Percentiles rank a stretch among this genome's conserved stretches.
Conservation (phyloP, 2,113 vertebrate genomes). For the Xenopus borealis region DNA sequence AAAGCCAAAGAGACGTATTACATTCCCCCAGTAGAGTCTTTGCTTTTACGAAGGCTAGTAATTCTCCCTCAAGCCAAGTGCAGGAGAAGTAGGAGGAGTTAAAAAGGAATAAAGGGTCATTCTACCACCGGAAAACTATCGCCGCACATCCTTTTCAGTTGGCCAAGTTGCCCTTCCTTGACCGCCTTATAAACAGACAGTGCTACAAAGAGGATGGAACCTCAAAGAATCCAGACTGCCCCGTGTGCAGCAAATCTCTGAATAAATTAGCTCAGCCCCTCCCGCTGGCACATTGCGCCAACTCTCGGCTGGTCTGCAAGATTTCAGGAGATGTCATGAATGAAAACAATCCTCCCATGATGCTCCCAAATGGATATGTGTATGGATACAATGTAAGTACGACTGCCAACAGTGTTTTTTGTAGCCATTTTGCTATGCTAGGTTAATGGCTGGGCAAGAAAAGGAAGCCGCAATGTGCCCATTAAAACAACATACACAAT, state of each 20-base stretch:
- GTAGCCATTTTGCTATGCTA: no score
- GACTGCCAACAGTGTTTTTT: not conserved
- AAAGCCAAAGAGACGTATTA: no score
- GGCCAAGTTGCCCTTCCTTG: constrained; percentile 54
- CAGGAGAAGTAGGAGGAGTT: no score
- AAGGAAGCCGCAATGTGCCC: no score
- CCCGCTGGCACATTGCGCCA: constrained; percentile 98
- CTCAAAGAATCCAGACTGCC: constrained; percentile 97
- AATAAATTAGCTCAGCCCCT: constrained; percentile 96
- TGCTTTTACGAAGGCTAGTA: no score
- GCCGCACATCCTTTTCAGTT: no score
- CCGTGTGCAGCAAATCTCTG: constrained; percentile 96
- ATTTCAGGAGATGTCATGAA: constrained; percentile 99
- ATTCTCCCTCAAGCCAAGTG: no score
- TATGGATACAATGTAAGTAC: constrained; percentile 96
- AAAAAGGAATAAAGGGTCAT: no score
- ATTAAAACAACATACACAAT: no score
- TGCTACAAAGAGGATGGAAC: constrained; percentile 98
- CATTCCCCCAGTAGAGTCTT: no score
- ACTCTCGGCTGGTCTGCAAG: constrained; percentile 97
- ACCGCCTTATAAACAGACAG: constrained; percentile 72
- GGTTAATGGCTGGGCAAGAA: not conserved
- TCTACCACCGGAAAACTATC: no score
- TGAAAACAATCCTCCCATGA: constrained; percentile 99
- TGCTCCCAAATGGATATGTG: constrained; percentile 98